Percentiles rank a stretch among this genome's conserved stretches.
Conservation (phyloP, 2,113 vertebrate genomes). For the Tamias sibiricus region DNA sequence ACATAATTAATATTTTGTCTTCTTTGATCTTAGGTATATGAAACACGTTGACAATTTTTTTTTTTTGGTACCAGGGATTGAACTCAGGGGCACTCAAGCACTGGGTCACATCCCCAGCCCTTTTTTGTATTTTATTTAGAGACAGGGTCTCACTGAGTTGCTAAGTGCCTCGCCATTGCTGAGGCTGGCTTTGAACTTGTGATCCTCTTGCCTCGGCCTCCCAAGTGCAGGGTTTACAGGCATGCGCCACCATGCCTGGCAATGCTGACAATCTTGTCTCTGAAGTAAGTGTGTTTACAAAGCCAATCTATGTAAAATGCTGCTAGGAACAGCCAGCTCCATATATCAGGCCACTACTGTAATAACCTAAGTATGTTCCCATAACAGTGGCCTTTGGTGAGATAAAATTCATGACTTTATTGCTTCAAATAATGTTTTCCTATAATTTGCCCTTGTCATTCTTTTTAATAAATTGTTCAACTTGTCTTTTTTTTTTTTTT, state of each 20-base stretch:
- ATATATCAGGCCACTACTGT: neutral
- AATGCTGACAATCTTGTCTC: slow-evolving; percentile 37
- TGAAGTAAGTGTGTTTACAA: slow-evolving; percentile 29
- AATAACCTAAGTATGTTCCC: neutral
- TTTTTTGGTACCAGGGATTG: no score
- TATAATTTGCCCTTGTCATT: neutral
- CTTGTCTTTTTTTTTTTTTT: slow-evolving; percentile 10
- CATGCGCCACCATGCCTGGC: no score
- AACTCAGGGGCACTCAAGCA: no score
- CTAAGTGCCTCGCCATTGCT: no score
- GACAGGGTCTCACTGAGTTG: no score
- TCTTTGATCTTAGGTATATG: slow-evolving; percentile 1
- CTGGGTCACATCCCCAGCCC: no score
- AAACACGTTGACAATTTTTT: slow-evolving; percentile 34
- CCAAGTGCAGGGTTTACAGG: no score
- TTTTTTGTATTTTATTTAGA: no score
- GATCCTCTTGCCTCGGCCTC: no score
- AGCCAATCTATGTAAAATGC: slow-evolving; percentile 30
- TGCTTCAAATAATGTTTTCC: slow-evolving; percentile 26
- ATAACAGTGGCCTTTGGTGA: neutral
- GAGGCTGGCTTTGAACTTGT: no score
- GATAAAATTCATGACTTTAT: neutral
- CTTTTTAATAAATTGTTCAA: neutral
- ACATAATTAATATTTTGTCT: slow-evolving; percentile 43
- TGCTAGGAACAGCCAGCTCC: neutral